These are phyloP conservation scores for Rachycentron canadum DNA, from an alignment of 2,797 vertebrate genomes.

Conservation along the genomic window DNA sequence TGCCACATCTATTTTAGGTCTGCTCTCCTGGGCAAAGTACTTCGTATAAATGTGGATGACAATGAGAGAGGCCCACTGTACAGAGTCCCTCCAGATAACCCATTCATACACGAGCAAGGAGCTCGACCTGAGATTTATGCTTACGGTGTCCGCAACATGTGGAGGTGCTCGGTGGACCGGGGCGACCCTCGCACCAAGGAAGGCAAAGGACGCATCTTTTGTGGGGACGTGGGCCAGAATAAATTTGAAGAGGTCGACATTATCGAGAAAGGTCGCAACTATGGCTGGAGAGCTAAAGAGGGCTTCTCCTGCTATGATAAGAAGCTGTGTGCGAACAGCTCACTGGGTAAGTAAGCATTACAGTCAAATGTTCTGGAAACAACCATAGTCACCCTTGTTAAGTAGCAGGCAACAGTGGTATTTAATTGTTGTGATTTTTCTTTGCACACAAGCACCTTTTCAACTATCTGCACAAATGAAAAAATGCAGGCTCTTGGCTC, in stretches of 20 bases:
- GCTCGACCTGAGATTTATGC: constrained; percentile 94
- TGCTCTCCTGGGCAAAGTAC: constrained; percentile 93
- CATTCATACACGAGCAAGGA: constrained; percentile 83
- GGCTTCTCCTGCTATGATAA: constrained; percentile 96
- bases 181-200: constrained; percentile 88
- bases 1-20: constrained; percentile 82
- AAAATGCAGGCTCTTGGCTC: neutral
- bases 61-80: constrained; percentile 89
- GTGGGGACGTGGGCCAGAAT: constrained; percentile 96
- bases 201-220: constrained; percentile 94
- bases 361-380: constrained; percentile 4
- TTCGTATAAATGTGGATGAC: constrained; percentile 91
- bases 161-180: constrained; percentile 96
- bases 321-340: constrained; percentile 93
- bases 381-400: neutral
- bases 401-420: neutral
- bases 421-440: neutral
- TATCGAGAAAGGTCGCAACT: constrained; percentile 92
- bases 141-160: constrained; percentile 95
- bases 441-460: neutral
- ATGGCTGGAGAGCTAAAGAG: constrained; percentile 96
- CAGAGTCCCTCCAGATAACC: constrained; percentile 92
- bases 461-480: neutral
- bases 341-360: constrained; percentile 90
- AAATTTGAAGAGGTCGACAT: constrained; percentile 96